Evolutionary conservation across 2,113 vertebrate genomes (phyloP).

Genomic region (Apodemus sylvaticus): DNA sequence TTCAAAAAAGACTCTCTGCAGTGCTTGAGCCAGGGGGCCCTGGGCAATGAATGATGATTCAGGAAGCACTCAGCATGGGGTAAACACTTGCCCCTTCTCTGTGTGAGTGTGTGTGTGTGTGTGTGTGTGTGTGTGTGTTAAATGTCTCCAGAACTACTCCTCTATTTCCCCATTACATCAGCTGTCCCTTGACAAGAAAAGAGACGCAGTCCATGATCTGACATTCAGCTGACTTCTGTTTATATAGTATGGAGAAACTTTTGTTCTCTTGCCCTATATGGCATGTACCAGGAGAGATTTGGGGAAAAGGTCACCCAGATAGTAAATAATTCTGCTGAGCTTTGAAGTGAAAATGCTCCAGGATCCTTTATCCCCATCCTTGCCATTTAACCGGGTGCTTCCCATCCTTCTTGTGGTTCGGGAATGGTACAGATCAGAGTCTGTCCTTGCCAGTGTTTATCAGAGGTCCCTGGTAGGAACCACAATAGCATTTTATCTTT

Average conservation of each 20-base stretch:
- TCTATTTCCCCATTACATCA: conserved; percentile 21
- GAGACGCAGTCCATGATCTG: conserved; percentile 50
- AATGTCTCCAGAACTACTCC: neutral
- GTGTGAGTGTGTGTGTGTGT: neutral
- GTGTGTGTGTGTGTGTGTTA: neutral
- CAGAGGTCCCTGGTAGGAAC: conserved; percentile 42
- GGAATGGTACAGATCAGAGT: conserved; percentile 25
- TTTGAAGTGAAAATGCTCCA: conserved; percentile 77
- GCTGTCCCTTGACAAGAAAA: conserved; percentile 56
- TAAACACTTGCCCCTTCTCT: neutral
- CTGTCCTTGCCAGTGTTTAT: conserved; percentile 35
- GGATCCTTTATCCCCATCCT: conserved; percentile 63
- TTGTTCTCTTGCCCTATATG: conserved; percentile 78
- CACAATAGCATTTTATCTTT: conserved; percentile 56
- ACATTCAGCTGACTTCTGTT: conserved; percentile 70
- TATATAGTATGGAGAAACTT: conserved; percentile 68
- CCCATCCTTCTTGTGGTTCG: conserved; percentile 55
- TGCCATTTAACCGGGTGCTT: conserved; percentile 60
- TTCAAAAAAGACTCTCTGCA: conserved; percentile 10
- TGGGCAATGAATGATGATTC: conserved; percentile 17
- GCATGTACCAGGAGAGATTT: conserved; percentile 70
- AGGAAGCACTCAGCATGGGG: conserved; percentile 44
- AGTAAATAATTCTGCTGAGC: conserved; percentile 80
- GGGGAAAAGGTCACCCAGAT: conserved; percentile 77
- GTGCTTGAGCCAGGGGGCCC: neutral